Base-by-base conservation (phyloP, 2,888 invertebrate species). In the Mimachlamys varia region DNA sequence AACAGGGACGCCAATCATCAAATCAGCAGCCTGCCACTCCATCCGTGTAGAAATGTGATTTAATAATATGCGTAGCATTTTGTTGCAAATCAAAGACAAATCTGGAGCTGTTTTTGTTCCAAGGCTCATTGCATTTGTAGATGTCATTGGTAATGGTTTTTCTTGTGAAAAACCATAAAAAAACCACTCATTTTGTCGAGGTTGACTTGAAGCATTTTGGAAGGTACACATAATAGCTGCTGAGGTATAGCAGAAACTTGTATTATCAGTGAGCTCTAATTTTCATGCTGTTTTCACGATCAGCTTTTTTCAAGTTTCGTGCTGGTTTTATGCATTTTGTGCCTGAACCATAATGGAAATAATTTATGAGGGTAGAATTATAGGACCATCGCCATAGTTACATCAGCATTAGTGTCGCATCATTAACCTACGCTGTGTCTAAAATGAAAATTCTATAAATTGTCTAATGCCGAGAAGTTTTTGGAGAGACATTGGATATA, bases 221-320 rank as follows among this genome's bases (percentile, higher is more conserved):
- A 33, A 27, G 76, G 33, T 76, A 33, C 27, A 13, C 76, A 76
- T 0, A 27, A 76, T 19, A n/a, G 19, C n/a, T 58, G 58, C 19
- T 27, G 76, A 22, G 12, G 27, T 33, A 22, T 33, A 33, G 33
- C 76, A 76, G 76, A 76, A 76, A 76, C 76, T 62, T 4, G 4
- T 62, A 22, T 7, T 62, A 62, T 62, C 62, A 33, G 19, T 27
- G 27, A 33, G 76, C 76, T 76, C 12, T 76, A 3, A 76, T 76
- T 76, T 76, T 76, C 76, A 76, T 76, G 76, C 76, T 76, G 76
- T 33, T 76, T 76, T 33, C 76, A 76, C 76, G 27, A 76, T 76
- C 27, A 12, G 13, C 76, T 33, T 44, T 44, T 44, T 44, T 44
- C 44, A 44, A 44, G 44, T 7, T 44, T 44, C 44, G 7, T 33